Percentiles rank a stretch among this genome's conserved stretches.
These are phyloP conservation scores for Philonicus albiceps DNA, from an alignment of 2,888 invertebrate species.

Conservation along the genomic window DNA sequence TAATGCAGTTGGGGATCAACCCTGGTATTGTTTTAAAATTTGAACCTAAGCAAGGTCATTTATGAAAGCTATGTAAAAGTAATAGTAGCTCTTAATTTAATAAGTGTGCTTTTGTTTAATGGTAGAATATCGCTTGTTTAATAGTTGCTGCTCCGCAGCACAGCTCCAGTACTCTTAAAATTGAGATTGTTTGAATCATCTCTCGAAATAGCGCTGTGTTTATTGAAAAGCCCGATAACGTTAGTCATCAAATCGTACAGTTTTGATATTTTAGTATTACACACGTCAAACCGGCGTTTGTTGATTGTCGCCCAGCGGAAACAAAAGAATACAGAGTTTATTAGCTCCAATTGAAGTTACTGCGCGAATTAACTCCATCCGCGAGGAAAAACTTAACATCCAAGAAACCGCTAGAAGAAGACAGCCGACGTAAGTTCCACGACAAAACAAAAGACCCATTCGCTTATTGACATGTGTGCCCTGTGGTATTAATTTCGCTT, in stretches of 20 bases:
- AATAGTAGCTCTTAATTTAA: not conserved
- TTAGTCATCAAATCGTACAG: not conserved
- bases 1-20: not conserved
- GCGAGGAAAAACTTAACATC: not conserved
- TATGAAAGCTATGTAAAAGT: too few species aligned
- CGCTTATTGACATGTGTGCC: slow-evolving; percentile 18
- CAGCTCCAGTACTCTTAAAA: not conserved
- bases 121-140: not conserved
- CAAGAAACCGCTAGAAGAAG: not conserved
- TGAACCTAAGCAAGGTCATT: not conserved
- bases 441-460: slow-evolving; percentile 31
- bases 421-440: not conserved
- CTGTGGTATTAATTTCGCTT: slow-evolving; percentile 17
- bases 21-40: not conserved
- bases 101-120: too few species aligned
- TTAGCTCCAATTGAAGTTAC: not conserved
- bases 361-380: not conserved
- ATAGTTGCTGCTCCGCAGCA: too few species aligned
- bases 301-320: not conserved
- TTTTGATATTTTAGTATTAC: not conserved
- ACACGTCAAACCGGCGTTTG: not conserved
- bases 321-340: not conserved
- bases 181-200: not conserved
- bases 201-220: not conserved
- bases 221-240: not conserved